Evolutionary conservation across 2,113 vertebrate genomes (phyloP), one percentile per base, ranked within the genome.

Genomic region (Podarcis muralis): DNA sequence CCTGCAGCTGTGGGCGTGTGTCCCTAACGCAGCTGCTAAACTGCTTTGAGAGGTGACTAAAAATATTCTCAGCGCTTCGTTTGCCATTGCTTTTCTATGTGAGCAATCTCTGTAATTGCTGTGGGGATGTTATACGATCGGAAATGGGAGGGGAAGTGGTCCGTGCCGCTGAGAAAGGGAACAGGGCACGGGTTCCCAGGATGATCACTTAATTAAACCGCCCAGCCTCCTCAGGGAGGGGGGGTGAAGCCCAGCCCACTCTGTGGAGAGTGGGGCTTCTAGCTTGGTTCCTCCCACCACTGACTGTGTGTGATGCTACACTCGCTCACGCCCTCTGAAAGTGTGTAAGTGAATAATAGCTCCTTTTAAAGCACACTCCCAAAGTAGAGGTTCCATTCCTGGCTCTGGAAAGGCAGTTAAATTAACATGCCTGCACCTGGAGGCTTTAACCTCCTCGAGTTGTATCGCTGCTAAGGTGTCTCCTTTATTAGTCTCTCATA

Each of bases 31-130:
- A 87, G 90, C 87, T 93, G 90, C 85, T 91, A 27, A 80, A 91
- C 72, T 80, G 90, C 87, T 93, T 89, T 92, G 40, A 59, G 35
- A 62, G 37, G 65, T 84, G 12, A 12, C 91, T 90, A 86, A 93
- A 95, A 94, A 92, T 80, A 92, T 86, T 27, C 81, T 7, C 66
- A 90, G 68, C 89, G 81, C 72, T 90, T 90, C 88, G 92, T 87
- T 84, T 84, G 88, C 90, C 90, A 87, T 92, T 90, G 0, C 84
- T 93, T 84, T 84, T 88, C 92, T 53, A 0, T 88, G 81, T 90
- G 86, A 68, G 89, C 88, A 81, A 53, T 92, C 65, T 65, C 87
- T 78, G 25, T 88, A 83, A 90, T 92, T 93, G 88, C 93, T 71
- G 37, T 35, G 1, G 89, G 86, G 92, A 53, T 79, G 87, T 48